Base-by-base conservation (phyloP, 1,140 invertebrate species). In the Zaprionus inermis region DNA sequence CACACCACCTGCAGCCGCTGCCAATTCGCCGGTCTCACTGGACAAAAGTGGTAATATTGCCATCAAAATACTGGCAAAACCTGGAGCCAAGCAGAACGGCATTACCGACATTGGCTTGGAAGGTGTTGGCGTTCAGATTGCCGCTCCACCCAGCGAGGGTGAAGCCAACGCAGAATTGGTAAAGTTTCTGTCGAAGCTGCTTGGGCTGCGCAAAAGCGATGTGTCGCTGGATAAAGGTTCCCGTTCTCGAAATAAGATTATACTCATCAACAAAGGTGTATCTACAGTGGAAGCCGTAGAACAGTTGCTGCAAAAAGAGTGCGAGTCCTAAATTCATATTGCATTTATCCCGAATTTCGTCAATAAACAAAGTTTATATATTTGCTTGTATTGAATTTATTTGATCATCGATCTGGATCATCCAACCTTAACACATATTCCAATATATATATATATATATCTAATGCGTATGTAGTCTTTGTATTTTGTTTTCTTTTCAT, bases 101-200 rank as follows among this genome's bases (percentile, higher is more conserved):
- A 94, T 97, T 69, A 96, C 95, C 85, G 95, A 95, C 94, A 93
- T 92, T 41, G 71, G 76, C 1, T 12, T 49, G 1, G 91, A 92
- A 71, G 92, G 82, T 11, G 91, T 92, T 12, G 91, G 95, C 32
- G 93, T 97, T 44, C 95, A 96, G 88, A 96, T 97, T 76, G 94
- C 94, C 63, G 96, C 96, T 4, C 96, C 96, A 28, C 96, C 96
- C 3, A 94, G 95, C 5, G 96, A 97, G 86, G 96, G 96, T 4
- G 96, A 96, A 92, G 96, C 96, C 6, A 97, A 97, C 81, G 93
- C 94, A 0, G 96, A 96, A 89, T 93, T 97, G 9, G 92, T 97
- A 0, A 95, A 96, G 92, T 97, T 94, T 84, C 90, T 97, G 14
- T 93, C 96, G 0, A 93, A 94, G 73, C 82, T 96, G 30, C 91